phyloP scores from a whole-genome alignment of 2,888 invertebrate species.

The Ephialtes manifestator region DNA sequence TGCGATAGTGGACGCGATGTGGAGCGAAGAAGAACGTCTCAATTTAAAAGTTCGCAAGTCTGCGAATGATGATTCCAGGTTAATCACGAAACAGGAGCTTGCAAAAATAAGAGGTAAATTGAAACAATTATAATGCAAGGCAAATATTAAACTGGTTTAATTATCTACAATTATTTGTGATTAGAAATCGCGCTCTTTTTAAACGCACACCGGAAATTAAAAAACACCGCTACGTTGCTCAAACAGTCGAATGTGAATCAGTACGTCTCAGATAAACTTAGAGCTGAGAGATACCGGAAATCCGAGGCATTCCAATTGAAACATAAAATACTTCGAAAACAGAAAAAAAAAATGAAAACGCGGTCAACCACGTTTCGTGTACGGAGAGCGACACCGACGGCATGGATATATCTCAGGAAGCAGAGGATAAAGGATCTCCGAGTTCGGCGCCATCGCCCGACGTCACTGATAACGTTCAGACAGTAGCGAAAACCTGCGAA shows the following conservation, averaged over 20 bases:
- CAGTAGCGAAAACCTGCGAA: neutral
- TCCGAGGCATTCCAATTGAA: neutral
- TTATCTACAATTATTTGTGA: neutral
- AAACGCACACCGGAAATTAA: neutral
- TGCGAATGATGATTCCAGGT: neutral
- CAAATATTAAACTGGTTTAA: neutral
- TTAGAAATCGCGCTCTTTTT: neutral
- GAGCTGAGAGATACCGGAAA: neutral
- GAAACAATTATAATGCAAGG: neutral
- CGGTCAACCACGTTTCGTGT: neutral
- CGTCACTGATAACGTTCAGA: neutral
- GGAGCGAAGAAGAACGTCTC: neutral
- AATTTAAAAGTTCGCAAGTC: neutral
- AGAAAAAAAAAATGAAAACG: neutral
- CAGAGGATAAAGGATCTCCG: neutral
- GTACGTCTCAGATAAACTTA: neutral
- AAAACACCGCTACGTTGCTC: neutral
- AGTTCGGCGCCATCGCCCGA: neutral
- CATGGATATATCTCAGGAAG: conserved; percentile 4
- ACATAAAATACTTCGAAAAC: neutral
- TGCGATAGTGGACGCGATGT: conserved; percentile 1
- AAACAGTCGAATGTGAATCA: neutral
- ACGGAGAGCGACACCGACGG: neutral
- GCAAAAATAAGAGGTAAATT: conserved; percentile 2
- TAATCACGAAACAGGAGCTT: neutral